Evolutionary conservation across 2,113 vertebrate genomes (phyloP).

Genomic region (Indri indri): DNA sequence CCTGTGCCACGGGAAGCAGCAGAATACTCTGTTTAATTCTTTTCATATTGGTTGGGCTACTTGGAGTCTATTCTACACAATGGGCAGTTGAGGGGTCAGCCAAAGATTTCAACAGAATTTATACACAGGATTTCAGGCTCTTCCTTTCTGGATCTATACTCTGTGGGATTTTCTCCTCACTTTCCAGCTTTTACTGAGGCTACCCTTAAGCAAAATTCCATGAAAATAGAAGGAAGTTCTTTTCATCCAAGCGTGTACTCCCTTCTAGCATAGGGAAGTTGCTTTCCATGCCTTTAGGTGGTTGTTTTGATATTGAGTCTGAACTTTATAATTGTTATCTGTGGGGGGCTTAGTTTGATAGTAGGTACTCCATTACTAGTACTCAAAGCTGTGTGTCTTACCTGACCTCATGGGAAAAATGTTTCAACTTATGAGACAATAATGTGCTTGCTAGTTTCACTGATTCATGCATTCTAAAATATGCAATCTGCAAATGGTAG

Average conservation of each 20-base stretch:
- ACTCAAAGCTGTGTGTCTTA: neutral
- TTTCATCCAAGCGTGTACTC: neutral
- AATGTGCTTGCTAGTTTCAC: neutral
- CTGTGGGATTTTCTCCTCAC: neutral
- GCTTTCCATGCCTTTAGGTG: neutral
- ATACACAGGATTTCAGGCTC: neutral
- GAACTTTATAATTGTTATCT: neutral
- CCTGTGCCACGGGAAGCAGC: neutral
- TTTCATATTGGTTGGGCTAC: neutral
- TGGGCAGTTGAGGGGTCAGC: neutral
- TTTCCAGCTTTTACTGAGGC: neutral
- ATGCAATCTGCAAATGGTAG: neutral
- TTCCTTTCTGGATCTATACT: neutral
- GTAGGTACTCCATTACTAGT: neutral
- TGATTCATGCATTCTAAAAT: neutral
- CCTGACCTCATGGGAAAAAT: neutral
- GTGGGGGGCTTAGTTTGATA: neutral
- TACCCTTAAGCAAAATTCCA: neutral
- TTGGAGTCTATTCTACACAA: neutral
- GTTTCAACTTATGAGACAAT: neutral
- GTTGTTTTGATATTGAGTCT: neutral
- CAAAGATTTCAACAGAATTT: neutral
- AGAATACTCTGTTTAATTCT: neutral
- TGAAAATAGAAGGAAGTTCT: neutral
- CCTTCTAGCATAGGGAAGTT: too few relatives aligned